These are phyloP conservation scores for Thunnus thynnus DNA, from an alignment of 2,113 vertebrate genomes.

Conservation along the genomic window DNA sequence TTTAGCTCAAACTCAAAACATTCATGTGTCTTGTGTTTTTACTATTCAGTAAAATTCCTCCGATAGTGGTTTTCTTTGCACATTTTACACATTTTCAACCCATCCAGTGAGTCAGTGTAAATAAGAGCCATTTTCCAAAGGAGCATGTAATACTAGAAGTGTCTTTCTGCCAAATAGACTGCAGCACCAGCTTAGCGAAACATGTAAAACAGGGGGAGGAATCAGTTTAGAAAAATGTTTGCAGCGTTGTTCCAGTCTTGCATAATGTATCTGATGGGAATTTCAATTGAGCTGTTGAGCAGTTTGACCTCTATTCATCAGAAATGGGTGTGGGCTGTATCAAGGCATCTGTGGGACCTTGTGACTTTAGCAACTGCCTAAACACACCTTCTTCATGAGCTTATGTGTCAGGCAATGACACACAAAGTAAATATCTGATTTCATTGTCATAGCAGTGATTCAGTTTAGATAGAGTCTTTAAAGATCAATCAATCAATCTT, in stretches of 20 bases:
- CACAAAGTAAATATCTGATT: slow-evolving; percentile 54
- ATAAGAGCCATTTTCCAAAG: slow-evolving; percentile 28
- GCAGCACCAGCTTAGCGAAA: slow-evolving; percentile 8
- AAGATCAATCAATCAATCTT: background rate
- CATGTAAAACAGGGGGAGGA: slow-evolving; percentile 11
- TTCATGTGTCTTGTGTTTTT: background rate
- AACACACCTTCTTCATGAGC: slow-evolving; percentile 40
- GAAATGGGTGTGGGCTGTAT: slow-evolving; percentile 50
- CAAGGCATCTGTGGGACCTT: slow-evolving; percentile 47
- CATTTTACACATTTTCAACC: slow-evolving; percentile 27
- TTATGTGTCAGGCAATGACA: slow-evolving; percentile 26
- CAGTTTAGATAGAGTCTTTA: slow-evolving; percentile 8
- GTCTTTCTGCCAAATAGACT: slow-evolving; percentile 8
- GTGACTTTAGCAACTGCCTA: slow-evolving; percentile 19
- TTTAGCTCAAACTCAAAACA: background rate
- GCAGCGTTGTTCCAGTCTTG: slow-evolving; percentile 43
- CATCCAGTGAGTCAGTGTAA: background rate
- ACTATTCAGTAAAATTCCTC: slow-evolving; percentile 24
- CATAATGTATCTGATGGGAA: slow-evolving; percentile 45
- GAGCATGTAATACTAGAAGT: background rate
- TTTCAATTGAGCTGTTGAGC: slow-evolving; percentile 26
- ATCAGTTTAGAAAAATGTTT: slow-evolving; percentile 40
- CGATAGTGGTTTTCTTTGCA: slow-evolving; percentile 26
- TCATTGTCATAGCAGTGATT: slow-evolving; percentile 42
- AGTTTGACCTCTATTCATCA: slow-evolving; percentile 53